A percentile compares a stretch with the other conserved stretches of the same genome.
phyloP scores from a whole-genome alignment of 1,140 invertebrate species.

The Ostrea denselamellosa region DNA sequence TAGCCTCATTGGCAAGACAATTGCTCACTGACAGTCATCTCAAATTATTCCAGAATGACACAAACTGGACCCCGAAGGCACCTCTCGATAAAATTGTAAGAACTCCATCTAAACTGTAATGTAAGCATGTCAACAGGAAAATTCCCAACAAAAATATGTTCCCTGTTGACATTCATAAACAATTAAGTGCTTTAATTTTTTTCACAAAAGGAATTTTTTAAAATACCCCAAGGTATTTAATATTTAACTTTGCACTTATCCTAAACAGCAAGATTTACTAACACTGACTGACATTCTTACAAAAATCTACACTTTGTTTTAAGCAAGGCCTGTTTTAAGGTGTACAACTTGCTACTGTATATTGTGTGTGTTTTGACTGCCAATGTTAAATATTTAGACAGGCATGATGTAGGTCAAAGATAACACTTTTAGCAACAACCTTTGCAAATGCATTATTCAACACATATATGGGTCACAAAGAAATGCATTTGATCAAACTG shows the following conservation, averaged over 20 bases:
- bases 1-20: background rate
- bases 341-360: constrained; percentile 10
- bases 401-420: constrained; percentile 18
- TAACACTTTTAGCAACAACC: background rate
- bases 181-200: constrained; percentile 7
- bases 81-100: constrained; percentile 4
- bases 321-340: background rate
- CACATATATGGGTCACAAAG: constrained; percentile 12
- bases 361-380: constrained; percentile 19
- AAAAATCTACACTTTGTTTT: background rate
- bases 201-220: constrained; percentile 22
- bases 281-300: background rate
- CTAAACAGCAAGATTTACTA: background rate
- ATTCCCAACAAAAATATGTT: constrained; percentile 22
- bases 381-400: constrained; percentile 32
- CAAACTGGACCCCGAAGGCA: background rate
- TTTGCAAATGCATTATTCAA: background rate
- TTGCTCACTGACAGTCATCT: background rate
- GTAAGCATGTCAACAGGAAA: constrained; percentile 15
- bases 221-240: constrained; percentile 33
- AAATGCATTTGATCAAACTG: background rate
- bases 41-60: constrained; percentile 16
- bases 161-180: constrained; percentile 23
- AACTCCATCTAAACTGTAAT: background rate
- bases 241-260: constrained; percentile 26